phyloP scores from a whole-genome alignment of 1,140 invertebrate species.

The Oryzaephilus surinamensis region DNA sequence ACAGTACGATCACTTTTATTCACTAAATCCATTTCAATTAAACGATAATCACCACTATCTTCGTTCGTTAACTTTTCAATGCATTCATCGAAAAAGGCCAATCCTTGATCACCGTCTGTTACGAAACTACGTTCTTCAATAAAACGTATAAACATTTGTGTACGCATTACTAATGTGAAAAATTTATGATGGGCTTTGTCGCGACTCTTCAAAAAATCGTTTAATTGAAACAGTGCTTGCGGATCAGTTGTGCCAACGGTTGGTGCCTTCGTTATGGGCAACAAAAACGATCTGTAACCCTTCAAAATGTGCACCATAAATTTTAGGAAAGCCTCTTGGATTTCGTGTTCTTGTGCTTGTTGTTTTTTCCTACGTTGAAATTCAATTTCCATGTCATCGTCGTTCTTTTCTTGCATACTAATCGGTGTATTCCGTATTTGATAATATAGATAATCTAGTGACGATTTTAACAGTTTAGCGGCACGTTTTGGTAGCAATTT shows the following conservation, averaged over 20 bases:
- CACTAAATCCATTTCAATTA: constrained; percentile 35
- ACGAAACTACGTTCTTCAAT: constrained; percentile 98
- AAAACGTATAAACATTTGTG: constrained; percentile 97
- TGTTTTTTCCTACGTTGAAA: constrained; percentile 63
- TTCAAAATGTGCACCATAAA: constrained; percentile 92
- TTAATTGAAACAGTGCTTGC: constrained; percentile 87
- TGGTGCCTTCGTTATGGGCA: constrained; percentile 91
- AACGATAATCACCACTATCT: constrained; percentile 38
- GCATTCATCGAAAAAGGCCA: constrained; percentile 98
- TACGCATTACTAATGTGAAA: constrained; percentile 78
- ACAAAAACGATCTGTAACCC: constrained; percentile 81
- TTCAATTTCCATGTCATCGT: constrained; percentile 52
- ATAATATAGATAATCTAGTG: constrained; percentile 50
- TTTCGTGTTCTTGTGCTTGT: constrained; percentile 79
- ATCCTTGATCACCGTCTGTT: constrained; percentile 83
- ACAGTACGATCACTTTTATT: constrained; percentile 77
- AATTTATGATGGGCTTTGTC: constrained; percentile 86
- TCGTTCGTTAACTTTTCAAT: constrained; percentile 63
- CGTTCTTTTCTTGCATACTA: no score
- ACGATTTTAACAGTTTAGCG: constrained; percentile 62
- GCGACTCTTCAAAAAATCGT: constrained; percentile 58
- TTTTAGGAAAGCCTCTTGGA: constrained; percentile 93
- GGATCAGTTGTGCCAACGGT: constrained; percentile 90
- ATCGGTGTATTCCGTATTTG: constrained; percentile 20
- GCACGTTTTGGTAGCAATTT: constrained; percentile 87